Base-by-base conservation (phyloP, 2,888 invertebrate species). In the Tiphia femorata region DNA sequence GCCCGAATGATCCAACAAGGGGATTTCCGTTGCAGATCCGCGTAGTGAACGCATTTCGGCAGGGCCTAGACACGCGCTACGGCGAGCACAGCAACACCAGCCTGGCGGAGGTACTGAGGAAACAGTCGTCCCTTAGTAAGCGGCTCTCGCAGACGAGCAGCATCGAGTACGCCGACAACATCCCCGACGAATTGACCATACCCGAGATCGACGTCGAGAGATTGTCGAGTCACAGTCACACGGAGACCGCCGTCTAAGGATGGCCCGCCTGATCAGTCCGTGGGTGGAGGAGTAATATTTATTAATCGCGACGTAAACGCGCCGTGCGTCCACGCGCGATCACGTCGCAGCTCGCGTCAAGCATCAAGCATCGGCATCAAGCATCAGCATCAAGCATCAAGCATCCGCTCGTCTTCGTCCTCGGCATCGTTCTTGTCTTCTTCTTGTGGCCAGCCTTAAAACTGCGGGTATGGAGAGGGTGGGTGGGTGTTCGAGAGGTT, bases 1-100 rank as follows among this genome's bases (percentile, higher is more conserved):
- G n/a, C 43, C 25, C 41, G 49, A n/a, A 14, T 35, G 41, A 41
- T 58, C 49, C 47, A 53, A 70, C 42, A 46, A 44, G 30, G 55
- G 40, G 64, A 37, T 70, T 70, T 70, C 63, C 82, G 84, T 88
- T 89, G 86, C 93, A 98, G 98, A 98, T 98, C 87, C 97, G 98
- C 89, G 98, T 98, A 89, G 98, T 99, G 88, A 98, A 98, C 90
- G 98, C 98, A 88, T 99, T 98, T 92, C 97, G 98, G 87, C 97
- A 97, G 91, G 98, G 98, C 87, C 91, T 98, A 87, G 80, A 80
- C 75, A 65, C 77, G 73, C 79, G 79, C 70, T 79, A 79, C 73
- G 78, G 95, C 86, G 95, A 95, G 87, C 92, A 93, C 87, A 93
- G 93, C 85, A 94, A 93, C 88, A 92, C 94, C 84, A 93, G 95